phyloP scores from a whole-genome alignment of 2,797 vertebrate genomes.

The Helicolenus hilgendorfi region DNA sequence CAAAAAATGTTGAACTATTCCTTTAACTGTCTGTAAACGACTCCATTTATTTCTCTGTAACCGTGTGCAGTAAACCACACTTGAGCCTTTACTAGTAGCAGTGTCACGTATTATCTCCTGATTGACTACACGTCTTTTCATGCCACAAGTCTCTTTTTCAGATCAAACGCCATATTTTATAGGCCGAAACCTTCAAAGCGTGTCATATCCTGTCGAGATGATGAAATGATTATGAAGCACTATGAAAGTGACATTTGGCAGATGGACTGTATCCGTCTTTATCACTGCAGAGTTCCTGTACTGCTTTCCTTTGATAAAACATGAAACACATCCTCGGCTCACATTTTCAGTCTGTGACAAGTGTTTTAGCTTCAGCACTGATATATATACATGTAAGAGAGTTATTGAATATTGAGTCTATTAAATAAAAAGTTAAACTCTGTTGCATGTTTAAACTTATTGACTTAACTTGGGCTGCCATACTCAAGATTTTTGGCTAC shows the following conservation, averaged over 20 bases:
- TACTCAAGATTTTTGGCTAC: not conserved
- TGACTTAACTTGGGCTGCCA: not conserved
- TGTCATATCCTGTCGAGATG: slow-evolving; percentile 75
- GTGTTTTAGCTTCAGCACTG: slow-evolving; percentile 45
- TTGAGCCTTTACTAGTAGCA: not conserved
- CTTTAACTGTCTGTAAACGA: not conserved
- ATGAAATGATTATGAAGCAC: slow-evolving; percentile 84
- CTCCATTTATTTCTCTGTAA: not conserved
- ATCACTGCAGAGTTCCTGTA: slow-evolving; percentile 73
- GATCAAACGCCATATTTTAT: slow-evolving; percentile 76
- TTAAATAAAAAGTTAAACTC: not conserved
- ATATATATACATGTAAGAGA: not conserved
- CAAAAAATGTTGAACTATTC: not conserved
- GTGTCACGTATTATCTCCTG: slow-evolving; percentile 49
- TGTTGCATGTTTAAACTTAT: not conserved
- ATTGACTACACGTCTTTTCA: slow-evolving; percentile 49
- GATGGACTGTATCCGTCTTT: slow-evolving; percentile 79
- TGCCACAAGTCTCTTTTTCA: slow-evolving; percentile 57
- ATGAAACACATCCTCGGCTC: slow-evolving; percentile 78
- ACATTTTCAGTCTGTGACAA: slow-evolving; percentile 65
- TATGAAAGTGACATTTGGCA: slow-evolving; percentile 84
- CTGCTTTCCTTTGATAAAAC: slow-evolving; percentile 83
- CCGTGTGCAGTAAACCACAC: not conserved
- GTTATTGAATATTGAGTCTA: not conserved
- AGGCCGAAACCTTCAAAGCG: slow-evolving; percentile 72